Evolutionary conservation across 2,888 invertebrate genomes (phyloP).

Genomic region (Sesia apiformis): DNA sequence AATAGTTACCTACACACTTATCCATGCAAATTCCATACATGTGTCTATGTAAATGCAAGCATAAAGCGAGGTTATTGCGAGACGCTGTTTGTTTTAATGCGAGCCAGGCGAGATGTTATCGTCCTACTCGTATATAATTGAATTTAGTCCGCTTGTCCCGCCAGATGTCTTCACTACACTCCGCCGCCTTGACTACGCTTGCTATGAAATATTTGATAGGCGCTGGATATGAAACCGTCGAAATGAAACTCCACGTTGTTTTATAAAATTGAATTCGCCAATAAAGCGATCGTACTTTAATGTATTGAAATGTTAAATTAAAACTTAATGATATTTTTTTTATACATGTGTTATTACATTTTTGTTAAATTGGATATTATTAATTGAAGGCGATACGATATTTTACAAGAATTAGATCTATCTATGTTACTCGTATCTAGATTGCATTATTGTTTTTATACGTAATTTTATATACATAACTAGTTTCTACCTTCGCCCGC

Average conservation of each 20-base stretch:
- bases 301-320: too few species aligned
- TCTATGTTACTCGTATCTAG: too few species aligned
- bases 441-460: too few species aligned
- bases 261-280: constrained; percentile 13
- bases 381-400: too few species aligned
- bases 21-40: constrained; percentile 2
- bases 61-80: constrained; percentile 23
- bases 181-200: constrained; percentile 20
- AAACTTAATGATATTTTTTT: too few species aligned
- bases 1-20: not conserved
- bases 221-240: constrained; percentile 4
- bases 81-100: constrained; percentile 42
- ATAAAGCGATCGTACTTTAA: too few species aligned
- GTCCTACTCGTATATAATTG: constrained; percentile 14
- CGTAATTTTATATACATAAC: too few species aligned
- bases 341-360: too few species aligned
- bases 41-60: constrained; percentile 23
- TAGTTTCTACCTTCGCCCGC: too few species aligned
- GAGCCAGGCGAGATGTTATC: constrained; percentile 23
- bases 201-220: constrained; percentile 11
- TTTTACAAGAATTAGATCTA: too few species aligned
- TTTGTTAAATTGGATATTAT: too few species aligned
- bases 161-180: constrained; percentile 10
- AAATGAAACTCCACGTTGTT: constrained; percentile 12
- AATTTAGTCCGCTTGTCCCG: constrained; percentile 13